These are phyloP conservation scores for Ecdyonurus torrentis DNA, from an alignment of 2,888 invertebrate species.

Conservation along the genomic window DNA sequence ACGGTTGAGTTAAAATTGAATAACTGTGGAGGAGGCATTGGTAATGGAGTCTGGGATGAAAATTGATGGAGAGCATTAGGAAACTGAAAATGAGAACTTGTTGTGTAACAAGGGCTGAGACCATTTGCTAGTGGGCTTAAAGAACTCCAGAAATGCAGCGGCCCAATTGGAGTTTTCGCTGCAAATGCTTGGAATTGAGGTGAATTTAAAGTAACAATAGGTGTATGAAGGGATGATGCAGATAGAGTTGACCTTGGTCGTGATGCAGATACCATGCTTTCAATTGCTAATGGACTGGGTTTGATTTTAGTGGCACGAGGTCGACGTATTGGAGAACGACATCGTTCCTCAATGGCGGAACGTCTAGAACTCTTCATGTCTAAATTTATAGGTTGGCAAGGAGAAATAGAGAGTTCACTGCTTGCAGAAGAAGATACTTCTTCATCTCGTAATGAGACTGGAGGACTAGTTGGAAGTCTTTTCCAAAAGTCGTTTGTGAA, in stretches of 20 bases:
- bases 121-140: slow-evolving; percentile 19
- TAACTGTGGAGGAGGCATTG: neutral
- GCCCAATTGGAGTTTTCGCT: slow-evolving; percentile 19
- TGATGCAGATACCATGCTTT: too few relatives aligned
- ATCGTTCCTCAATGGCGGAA: neutral
- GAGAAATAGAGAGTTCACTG: slow-evolving; percentile 4
- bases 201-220: slow-evolving; percentile 15
- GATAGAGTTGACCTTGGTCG: neutral
- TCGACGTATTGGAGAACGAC: neutral
- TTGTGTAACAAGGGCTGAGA: slow-evolving; percentile 11
- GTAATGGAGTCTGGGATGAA: neutral
- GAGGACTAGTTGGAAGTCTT: slow-evolving; percentile 14
- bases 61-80: neutral
- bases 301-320: neutral
- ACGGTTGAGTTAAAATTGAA: neutral
- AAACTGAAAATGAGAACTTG: slow-evolving; percentile 9
- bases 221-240: slow-evolving; percentile 15
- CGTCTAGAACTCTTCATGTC: slow-evolving; percentile 9
- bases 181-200: slow-evolving; percentile 13
- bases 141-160: slow-evolving; percentile 25
- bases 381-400: slow-evolving; percentile 12
- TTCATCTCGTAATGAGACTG: slow-evolving; percentile 13
- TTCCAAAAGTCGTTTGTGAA: slow-evolving; percentile 14
- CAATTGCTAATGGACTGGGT: neutral
- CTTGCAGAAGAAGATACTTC: slow-evolving; percentile 4